Percentiles rank a stretch among this genome's conserved stretches.
phyloP scores from a whole-genome alignment of 2,113 vertebrate genomes.

The Gasterosteus aculeatus region DNA sequence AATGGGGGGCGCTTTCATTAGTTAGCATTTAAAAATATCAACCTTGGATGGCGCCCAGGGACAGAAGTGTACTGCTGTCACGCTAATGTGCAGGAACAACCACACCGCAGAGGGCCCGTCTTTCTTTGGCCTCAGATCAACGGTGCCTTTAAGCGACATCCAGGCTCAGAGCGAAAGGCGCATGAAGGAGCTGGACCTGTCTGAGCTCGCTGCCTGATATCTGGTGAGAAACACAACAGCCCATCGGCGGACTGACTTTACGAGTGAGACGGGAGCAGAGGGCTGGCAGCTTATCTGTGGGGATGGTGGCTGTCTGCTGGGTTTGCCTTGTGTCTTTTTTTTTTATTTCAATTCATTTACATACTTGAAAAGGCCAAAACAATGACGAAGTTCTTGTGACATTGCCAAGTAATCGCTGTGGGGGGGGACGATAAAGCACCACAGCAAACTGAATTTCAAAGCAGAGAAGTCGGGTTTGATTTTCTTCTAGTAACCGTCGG shows the following conservation, averaged over 20 bases:
- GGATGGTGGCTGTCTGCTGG: constrained; percentile 59
- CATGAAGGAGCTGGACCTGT: constrained; percentile 34
- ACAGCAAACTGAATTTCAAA: constrained; percentile 45
- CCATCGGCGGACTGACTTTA: constrained; percentile 34
- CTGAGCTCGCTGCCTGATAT: constrained; percentile 42
- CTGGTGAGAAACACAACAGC: constrained; percentile 21
- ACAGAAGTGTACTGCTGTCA: constrained; percentile 55
- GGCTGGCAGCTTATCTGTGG: constrained; percentile 55
- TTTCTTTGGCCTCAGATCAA: constrained; percentile 53
- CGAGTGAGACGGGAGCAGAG: constrained; percentile 46
- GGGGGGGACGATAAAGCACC: constrained; percentile 41
- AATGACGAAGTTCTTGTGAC: constrained; percentile 45
- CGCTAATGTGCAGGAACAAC: constrained; percentile 63
- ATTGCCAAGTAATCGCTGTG: constrained; percentile 61
- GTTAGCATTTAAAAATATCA: constrained; percentile 78
- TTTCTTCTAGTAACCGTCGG: constrained; percentile 32
- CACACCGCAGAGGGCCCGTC: constrained; percentile 29
- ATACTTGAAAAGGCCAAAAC: constrained; percentile 69
- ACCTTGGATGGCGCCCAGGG: constrained; percentile 57
- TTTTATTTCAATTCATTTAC: constrained; percentile 66
- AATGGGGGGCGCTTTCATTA: constrained; percentile 62
- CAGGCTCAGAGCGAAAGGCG: constrained; percentile 1
- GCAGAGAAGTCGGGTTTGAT: constrained; percentile 35
- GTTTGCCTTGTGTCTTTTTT: constrained; percentile 58
- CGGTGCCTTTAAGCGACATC: constrained; percentile 29